Conservation (phyloP, 1,140 invertebrate species). For the Diachasma alloeum region DNA sequence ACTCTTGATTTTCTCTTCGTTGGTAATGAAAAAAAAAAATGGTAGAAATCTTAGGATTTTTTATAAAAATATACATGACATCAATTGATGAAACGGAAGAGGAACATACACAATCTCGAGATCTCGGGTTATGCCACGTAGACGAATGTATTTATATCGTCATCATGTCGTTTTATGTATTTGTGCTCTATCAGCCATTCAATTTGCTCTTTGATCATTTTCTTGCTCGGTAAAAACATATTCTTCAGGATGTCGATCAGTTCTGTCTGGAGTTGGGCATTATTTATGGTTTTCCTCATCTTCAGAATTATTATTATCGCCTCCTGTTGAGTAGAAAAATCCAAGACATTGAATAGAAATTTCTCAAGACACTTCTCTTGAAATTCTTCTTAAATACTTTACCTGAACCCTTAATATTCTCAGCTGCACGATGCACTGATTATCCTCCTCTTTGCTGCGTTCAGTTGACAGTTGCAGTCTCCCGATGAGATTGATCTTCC, state of each 20-base stretch:
- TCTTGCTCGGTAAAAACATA: slow-evolving; percentile 98
- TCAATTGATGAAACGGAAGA: slow-evolving; percentile 36
- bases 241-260: slow-evolving; percentile 98
- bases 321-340: slow-evolving; percentile 70
- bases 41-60: slow-evolving; percentile 32
- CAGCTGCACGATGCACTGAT: slow-evolving; percentile 96
- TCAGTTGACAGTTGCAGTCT: slow-evolving; percentile 94
- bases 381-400: slow-evolving; percentile 16
- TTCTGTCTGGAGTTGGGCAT: slow-evolving; percentile 95
- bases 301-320: slow-evolving; percentile 99
- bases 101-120: not conserved
- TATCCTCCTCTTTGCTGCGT: slow-evolving; percentile 94
- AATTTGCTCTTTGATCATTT: slow-evolving; percentile 99
- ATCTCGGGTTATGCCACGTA: slow-evolving; percentile 87
- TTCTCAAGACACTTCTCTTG: too few relatives aligned
- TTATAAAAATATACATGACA: slow-evolving; percentile 51
- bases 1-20: slow-evolving; percentile 29
- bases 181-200: slow-evolving; percentile 99
- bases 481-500: slow-evolving; percentile 94
- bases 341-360: too few relatives aligned
- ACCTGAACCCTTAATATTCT: slow-evolving; percentile 88
- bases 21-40: slow-evolving; percentile 13
- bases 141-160: slow-evolving; percentile 97
- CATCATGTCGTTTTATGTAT: slow-evolving; percentile 95
- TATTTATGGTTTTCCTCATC: slow-evolving; percentile 94